Evolutionary conservation across 2,797 vertebrate genomes (phyloP).

Genomic region (Falco peregrinus): DNA sequence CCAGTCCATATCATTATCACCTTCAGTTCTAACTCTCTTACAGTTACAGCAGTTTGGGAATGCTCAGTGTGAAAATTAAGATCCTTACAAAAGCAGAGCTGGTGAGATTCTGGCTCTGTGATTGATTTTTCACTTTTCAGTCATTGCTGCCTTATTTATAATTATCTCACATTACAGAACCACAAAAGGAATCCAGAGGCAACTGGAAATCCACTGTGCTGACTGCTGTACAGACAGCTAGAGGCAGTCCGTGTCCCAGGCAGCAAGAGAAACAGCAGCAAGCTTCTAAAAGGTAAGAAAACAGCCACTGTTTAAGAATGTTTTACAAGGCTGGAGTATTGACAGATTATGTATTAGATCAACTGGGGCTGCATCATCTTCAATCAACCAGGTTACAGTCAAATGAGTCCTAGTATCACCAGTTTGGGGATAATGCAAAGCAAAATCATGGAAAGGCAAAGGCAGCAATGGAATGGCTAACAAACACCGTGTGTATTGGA

Average conservation of each 20-base stretch:
- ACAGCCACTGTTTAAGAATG: background rate
- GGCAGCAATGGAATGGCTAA: background rate
- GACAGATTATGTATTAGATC: background rate
- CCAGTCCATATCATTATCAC: slow-evolving; percentile 63
- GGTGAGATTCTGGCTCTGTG: background rate
- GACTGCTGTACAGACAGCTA: background rate
- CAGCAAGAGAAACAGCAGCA: background rate
- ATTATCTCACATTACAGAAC: background rate
- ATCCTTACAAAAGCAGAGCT: background rate
- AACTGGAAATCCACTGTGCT: background rate
- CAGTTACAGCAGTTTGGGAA: slow-evolving; percentile 35
- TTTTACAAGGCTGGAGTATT: background rate
- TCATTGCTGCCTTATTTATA: background rate
- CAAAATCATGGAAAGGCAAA: rapidly evolving
- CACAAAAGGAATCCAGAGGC: background rate
- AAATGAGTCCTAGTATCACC: background rate
- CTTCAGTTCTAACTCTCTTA: slow-evolving; percentile 33
- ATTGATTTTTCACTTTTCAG: background rate
- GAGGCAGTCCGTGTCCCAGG: background rate
- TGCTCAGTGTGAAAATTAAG: slow-evolving; percentile 31
- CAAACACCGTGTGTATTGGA: background rate
- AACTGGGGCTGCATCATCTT: background rate
- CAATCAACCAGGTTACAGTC: background rate
- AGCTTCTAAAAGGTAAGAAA: background rate
- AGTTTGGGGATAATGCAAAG: background rate